These are phyloP conservation scores for Pteropus alecto DNA, from an alignment of 2,113 vertebrate species.

Conservation along the genomic window DNA sequence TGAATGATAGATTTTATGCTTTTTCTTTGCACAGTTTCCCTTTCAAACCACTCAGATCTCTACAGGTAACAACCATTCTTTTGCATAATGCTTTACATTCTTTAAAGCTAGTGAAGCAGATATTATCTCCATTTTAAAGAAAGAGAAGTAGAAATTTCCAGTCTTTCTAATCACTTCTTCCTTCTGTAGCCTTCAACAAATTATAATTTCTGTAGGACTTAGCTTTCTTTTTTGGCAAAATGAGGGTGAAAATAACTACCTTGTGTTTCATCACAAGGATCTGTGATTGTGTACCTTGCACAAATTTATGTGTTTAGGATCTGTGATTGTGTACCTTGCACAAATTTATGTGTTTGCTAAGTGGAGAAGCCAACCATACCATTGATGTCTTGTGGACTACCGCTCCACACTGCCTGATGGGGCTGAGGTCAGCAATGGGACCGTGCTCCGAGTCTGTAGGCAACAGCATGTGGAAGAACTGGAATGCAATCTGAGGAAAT, in stretches of 20 bases:
- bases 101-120: neutral
- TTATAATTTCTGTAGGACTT: neutral
- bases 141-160: neutral
- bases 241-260: neutral
- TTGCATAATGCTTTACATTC: neutral
- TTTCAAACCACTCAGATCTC: neutral
- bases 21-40: neutral
- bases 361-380: neutral
- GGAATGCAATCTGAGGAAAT: neutral
- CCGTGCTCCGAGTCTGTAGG: neutral
- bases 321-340: neutral
- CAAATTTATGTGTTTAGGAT: neutral
- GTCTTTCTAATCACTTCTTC: neutral
- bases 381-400: accelerated
- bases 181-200: neutral
- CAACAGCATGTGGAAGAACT: neutral
- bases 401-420: neutral
- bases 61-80: neutral
- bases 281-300: neutral
- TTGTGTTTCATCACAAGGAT: neutral
- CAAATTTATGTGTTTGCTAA: neutral
- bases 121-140: neutral
- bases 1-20: neutral
- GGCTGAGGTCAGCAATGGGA: neutral
- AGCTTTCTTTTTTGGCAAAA: neutral